phyloP scores from a whole-genome alignment of 2,888 invertebrate species.

The Ryuthela nishihirai region DNA sequence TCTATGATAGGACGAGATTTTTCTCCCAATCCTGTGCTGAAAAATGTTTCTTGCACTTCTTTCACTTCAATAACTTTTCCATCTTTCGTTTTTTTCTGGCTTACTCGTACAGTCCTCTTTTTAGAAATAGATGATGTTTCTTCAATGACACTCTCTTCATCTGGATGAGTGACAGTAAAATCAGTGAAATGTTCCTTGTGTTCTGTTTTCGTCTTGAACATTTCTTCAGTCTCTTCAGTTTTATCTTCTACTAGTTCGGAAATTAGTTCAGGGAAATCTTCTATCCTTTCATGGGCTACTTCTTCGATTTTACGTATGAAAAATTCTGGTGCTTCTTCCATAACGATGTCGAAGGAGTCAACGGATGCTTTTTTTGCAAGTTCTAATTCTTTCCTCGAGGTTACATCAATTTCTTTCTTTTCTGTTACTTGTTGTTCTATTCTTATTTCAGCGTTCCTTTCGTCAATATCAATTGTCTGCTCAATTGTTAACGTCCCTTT shows the following conservation, averaged over 20 bases:
- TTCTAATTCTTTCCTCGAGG: constrained; percentile 22
- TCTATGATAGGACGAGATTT: constrained; percentile 29
- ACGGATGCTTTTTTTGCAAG: no score
- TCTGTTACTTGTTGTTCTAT: constrained; percentile 33
- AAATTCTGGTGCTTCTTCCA: constrained; percentile 34
- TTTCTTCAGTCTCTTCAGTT: constrained; percentile 21
- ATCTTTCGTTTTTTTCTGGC: constrained; percentile 29
- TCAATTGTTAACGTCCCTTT: constrained; percentile 24
- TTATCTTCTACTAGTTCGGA: constrained; percentile 23
- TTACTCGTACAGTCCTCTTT: constrained; percentile 27
- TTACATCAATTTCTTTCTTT: constrained; percentile 43
- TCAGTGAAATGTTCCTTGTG: constrained; percentile 27
- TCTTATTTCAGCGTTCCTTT: constrained; percentile 23
- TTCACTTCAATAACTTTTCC: constrained; percentile 29
- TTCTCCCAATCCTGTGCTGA: constrained; percentile 4
- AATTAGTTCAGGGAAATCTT: neutral
- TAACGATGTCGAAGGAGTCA: constrained; percentile 14
- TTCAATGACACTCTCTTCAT: constrained; percentile 25
- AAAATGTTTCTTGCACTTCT: constrained; percentile 35
- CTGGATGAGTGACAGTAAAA: constrained; percentile 32
- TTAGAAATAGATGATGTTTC: constrained; percentile 21
- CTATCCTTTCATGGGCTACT: constrained; percentile 13
- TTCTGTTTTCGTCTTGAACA: constrained; percentile 14
- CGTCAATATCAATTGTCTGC: constrained; percentile 30
- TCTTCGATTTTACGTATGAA: constrained; percentile 1